These are phyloP conservation scores for Oryzias celebensis DNA, from an alignment of 2,113 vertebrate genomes.

Conservation along the genomic window DNA sequence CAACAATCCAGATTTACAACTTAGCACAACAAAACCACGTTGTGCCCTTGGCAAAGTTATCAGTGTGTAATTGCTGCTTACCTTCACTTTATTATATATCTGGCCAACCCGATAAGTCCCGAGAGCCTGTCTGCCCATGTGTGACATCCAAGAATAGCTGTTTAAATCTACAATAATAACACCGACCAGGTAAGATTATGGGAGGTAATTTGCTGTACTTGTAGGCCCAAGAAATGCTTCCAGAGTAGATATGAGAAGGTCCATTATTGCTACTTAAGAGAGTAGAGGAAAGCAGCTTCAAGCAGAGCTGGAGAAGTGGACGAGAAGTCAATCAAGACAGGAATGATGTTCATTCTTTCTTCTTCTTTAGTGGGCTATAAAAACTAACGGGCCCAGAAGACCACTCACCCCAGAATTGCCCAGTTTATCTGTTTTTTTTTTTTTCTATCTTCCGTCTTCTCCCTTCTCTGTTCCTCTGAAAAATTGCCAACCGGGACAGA, in stretches of 20 bases:
- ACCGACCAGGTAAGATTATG: constrained; percentile 50
- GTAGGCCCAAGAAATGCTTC: constrained; percentile 42
- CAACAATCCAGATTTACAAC: constrained; percentile 58
- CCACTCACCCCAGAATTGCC: constrained; percentile 63
- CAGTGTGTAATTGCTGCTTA: constrained; percentile 60
- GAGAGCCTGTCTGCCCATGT: constrained; percentile 27
- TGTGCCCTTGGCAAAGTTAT: constrained; percentile 62
- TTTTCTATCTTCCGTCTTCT: background rate
- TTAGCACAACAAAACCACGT: constrained; percentile 47
- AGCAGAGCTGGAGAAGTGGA: constrained; percentile 33
- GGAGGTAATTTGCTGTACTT: constrained; percentile 53
- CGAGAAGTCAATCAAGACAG: constrained; percentile 64
- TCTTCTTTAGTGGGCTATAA: constrained; percentile 74
- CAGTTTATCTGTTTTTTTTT: constrained; percentile 33
- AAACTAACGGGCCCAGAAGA: constrained; percentile 72
- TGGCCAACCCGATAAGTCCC: constrained; percentile 51
- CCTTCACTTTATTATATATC: constrained; percentile 59
- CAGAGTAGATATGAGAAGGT: constrained; percentile 46
- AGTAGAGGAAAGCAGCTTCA: constrained; percentile 42
- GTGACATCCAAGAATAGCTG: constrained; percentile 33
- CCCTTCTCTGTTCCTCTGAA: constrained; percentile 42
- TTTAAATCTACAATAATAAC: constrained; percentile 56
- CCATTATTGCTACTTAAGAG: constrained; percentile 62
- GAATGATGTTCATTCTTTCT: constrained; percentile 68
- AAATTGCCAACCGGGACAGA: constrained; percentile 67